Conservation (phyloP, 2,888 invertebrate genomes). For the Julus scanicus region DNA sequence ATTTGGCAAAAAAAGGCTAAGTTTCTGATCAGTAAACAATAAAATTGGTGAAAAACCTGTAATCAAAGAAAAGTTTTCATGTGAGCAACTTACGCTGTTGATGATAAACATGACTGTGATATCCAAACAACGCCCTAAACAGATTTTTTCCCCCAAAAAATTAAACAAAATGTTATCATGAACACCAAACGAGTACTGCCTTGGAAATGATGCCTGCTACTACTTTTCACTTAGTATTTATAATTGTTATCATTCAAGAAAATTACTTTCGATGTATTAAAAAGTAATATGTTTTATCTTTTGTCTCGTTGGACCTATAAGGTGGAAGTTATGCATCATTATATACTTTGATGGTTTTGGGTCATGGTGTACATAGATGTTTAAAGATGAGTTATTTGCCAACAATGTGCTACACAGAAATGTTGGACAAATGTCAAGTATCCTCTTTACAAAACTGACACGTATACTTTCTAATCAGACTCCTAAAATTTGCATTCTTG, state of each 20-base stretch:
- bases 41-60: no score
- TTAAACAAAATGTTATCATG: not conserved
- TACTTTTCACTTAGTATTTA: not conserved
- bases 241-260: not conserved
- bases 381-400: constrained; percentile 15
- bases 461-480: not conserved
- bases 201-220: not conserved
- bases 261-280: not conserved
- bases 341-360: not conserved
- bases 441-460: constrained; percentile 6
- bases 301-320: constrained; percentile 17
- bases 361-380: not conserved
- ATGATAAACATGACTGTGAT: not conserved
- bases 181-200: not conserved
- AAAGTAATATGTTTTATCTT: not conserved
- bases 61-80: not conserved
- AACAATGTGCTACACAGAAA: not conserved
- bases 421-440: not conserved
- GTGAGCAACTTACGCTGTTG: not conserved
- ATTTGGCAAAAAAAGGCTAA: no score
- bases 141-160: not conserved
- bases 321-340: constrained; percentile 11
- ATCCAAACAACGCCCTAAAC: not conserved
- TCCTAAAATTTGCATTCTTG: not conserved
- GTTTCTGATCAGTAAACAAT: no score